Conservation (phyloP, 2,888 invertebrate genomes). For the Mesorhabditis spiculigera region DNA sequence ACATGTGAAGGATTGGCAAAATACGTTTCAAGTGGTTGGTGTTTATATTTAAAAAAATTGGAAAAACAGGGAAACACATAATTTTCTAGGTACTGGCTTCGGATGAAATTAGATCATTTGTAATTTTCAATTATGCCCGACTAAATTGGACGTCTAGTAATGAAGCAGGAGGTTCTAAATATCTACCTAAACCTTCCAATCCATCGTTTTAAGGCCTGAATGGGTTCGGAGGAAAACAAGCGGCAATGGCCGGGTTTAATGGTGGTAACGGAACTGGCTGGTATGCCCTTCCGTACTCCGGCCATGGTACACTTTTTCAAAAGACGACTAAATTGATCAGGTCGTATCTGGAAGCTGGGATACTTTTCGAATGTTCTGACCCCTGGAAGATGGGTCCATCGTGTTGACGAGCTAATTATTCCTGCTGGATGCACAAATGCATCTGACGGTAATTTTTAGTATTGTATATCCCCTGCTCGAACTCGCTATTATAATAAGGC, state of each 20-base stretch:
- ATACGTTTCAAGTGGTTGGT: slow-evolving; percentile 89
- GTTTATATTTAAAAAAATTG: background rate
- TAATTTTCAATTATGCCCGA: slow-evolving; percentile 86
- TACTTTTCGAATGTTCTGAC: slow-evolving; percentile 56
- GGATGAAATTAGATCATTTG: slow-evolving; percentile 70
- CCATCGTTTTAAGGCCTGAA: slow-evolving; percentile 18
- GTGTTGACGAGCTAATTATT: slow-evolving; percentile 77
- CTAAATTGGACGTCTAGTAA: slow-evolving; percentile 87
- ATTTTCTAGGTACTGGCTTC: background rate
- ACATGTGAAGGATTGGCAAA: slow-evolving; percentile 66
- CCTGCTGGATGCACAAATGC: slow-evolving; percentile 51
- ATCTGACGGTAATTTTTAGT: slow-evolving; percentile 28
- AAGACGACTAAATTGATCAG: slow-evolving; percentile 60
- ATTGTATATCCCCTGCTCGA: background rate
- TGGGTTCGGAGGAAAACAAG: slow-evolving; percentile 49
- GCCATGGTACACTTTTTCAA: slow-evolving; percentile 22
- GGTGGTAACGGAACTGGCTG: slow-evolving; percentile 81
- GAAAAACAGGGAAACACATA: background rate
- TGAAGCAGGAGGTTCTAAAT: slow-evolving; percentile 70
- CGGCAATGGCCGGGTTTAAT: slow-evolving; percentile 77
- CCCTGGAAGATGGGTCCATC: slow-evolving; percentile 80
- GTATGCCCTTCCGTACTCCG: slow-evolving; percentile 52
- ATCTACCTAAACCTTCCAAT: background rate
- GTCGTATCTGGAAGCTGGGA: slow-evolving; percentile 67
- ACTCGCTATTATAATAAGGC: background rate